These are phyloP conservation scores for Bhutanitis thaidina DNA, from an alignment of 2,888 invertebrate genomes.

Conservation along the genomic window DNA sequence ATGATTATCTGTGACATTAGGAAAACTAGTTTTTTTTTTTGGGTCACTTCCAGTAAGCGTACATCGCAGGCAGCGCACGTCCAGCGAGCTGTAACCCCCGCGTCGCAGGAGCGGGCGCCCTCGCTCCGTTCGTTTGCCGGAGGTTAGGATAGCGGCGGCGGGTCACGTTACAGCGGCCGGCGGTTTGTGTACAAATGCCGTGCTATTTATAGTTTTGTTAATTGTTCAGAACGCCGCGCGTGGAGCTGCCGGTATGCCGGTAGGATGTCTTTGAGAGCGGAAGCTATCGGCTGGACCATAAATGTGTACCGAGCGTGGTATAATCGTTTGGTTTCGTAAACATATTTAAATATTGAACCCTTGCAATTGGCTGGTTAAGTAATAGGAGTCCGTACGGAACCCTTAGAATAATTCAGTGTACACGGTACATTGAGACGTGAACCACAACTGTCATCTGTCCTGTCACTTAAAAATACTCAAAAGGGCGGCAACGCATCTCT, in stretches of 20 bases:
- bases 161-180: neutral
- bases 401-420: too few species aligned
- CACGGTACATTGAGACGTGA: too few species aligned
- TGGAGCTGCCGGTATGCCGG: neutral
- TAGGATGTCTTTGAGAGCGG: neutral
- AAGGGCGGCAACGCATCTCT: too few species aligned
- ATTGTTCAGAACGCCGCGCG: conserved; percentile 1
- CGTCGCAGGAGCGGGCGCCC: neutral
- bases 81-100: too few species aligned
- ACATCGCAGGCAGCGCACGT: too few species aligned
- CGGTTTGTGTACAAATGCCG: neutral
- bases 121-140: neutral
- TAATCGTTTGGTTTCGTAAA: too few species aligned
- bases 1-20: neutral
- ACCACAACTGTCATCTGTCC: too few species aligned
- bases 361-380: too few species aligned
- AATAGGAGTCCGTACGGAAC: too few species aligned
- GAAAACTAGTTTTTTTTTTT: neutral
- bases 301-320: too few species aligned
- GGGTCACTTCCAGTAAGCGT: neutral
- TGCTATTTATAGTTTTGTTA: conserved; percentile 11
- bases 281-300: neutral
- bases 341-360: too few species aligned
- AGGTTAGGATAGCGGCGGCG: neutral
- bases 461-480: too few species aligned